Percentiles rank a stretch among this genome's conserved stretches.
Conservation (phyloP, 2,797 vertebrate genomes). For the Australoheros facetus region DNA sequence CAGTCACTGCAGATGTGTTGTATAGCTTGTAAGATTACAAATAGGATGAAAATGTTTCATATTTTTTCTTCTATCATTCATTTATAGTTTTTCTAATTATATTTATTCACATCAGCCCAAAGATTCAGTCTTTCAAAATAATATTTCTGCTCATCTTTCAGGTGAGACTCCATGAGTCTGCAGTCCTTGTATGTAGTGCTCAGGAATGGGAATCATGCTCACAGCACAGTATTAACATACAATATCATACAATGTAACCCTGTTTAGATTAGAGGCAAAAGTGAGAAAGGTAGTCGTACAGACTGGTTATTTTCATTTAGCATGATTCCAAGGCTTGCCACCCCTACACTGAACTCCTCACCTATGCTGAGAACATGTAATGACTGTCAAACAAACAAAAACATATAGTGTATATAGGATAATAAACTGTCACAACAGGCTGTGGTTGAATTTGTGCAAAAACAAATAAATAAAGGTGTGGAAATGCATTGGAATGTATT, state of each 20-base stretch:
- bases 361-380: constrained; percentile 9
- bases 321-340: background rate
- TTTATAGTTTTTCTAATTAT: background rate
- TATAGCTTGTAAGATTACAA: constrained; percentile 14
- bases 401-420: background rate
- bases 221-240: constrained; percentile 34
- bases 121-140: background rate
- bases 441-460: constrained; percentile 4
- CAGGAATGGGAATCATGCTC: constrained; percentile 29
- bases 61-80: background rate
- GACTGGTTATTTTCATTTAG: constrained; percentile 18
- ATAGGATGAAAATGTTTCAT: background rate
- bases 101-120: constrained; percentile 4
- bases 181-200: background rate
- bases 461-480: constrained; percentile 41
- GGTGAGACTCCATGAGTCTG: background rate
- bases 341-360: background rate
- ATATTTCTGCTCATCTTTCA: no score
- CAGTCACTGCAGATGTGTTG: constrained; percentile 2
- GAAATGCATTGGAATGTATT: constrained; percentile 30
- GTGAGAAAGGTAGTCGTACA: constrained; percentile 19
- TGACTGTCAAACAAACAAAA: constrained; percentile 53
- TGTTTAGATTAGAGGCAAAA: constrained; percentile 38
- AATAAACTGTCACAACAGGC: background rate
- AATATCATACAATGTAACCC: constrained; percentile 51